A percentile compares a stretch with the other conserved stretches of the same genome.
phyloP scores from a whole-genome alignment of 2,113 vertebrate genomes.

The Rissa tridactyla region DNA sequence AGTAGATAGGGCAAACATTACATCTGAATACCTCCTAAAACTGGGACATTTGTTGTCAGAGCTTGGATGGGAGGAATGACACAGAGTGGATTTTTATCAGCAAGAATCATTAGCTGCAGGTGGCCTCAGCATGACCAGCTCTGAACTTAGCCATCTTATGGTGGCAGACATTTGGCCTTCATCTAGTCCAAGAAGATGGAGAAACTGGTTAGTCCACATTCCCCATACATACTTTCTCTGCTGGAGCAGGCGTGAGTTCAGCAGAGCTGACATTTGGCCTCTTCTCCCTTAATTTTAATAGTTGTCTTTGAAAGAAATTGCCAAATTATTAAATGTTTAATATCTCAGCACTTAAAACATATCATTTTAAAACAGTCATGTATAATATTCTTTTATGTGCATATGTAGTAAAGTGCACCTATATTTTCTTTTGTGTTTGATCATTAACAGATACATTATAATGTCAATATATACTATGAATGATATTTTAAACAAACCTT shows the following conservation, averaged over 20 bases:
- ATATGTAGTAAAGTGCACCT: constrained; percentile 15
- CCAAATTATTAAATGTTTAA: constrained; percentile 65
- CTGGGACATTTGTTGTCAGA: neutral
- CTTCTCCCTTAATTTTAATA: constrained; percentile 53
- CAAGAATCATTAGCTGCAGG: neutral
- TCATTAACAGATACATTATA: constrained; percentile 57
- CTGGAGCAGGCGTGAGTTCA: neutral
- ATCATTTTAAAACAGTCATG: constrained; percentile 43
- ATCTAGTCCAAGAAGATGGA: neutral
- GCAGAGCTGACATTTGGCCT: constrained; percentile 18
- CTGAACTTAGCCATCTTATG: neutral
- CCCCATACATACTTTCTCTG: neutral
- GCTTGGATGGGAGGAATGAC: neutral
- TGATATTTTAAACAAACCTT: constrained; percentile 58
- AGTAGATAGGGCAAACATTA: neutral
- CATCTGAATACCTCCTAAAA: neutral
- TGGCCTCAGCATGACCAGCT: neutral
- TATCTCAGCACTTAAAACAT: constrained; percentile 50
- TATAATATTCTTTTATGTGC: constrained; percentile 50
- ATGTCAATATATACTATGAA: constrained; percentile 39
- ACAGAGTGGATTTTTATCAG: neutral
- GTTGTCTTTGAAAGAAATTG: constrained; percentile 58
- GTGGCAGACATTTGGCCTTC: neutral
- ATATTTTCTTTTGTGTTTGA: constrained; percentile 53
- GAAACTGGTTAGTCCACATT: neutral